Evolutionary conservation across 2,113 vertebrate species (phyloP).

Genomic region (Azemiops feae): DNA sequence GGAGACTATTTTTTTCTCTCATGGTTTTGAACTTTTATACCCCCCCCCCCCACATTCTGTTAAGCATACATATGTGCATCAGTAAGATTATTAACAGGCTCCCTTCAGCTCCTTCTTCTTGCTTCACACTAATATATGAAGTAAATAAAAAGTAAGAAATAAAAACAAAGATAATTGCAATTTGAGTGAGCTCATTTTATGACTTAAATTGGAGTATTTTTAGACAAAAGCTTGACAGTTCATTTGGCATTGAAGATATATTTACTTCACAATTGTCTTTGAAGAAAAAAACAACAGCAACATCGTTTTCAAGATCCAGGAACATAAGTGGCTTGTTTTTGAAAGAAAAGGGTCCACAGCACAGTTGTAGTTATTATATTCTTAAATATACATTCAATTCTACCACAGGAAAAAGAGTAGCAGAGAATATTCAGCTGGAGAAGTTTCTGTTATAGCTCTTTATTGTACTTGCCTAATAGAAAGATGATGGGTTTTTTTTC

Average conservation of each 20-base stretch:
- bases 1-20: neutral
- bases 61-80: neutral
- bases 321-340: neutral
- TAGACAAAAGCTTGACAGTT: neutral
- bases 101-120: neutral
- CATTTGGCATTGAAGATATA: neutral
- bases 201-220: neutral
- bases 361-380: neutral
- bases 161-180: neutral
- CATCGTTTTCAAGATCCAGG: neutral
- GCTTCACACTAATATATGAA: neutral
- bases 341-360: neutral
- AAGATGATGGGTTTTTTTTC: neutral
- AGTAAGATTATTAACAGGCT: neutral
- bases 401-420: neutral
- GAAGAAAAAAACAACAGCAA: neutral
- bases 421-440: neutral
- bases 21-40: constrained; percentile 4
- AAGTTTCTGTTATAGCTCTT: neutral
- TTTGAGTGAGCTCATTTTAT: neutral
- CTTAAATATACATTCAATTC: neutral
- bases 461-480: neutral
- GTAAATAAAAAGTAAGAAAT: neutral
- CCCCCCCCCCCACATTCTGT: neutral
- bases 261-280: neutral